Conservation (phyloP, 2,113 vertebrate genomes). For the Upupa epops region DNA sequence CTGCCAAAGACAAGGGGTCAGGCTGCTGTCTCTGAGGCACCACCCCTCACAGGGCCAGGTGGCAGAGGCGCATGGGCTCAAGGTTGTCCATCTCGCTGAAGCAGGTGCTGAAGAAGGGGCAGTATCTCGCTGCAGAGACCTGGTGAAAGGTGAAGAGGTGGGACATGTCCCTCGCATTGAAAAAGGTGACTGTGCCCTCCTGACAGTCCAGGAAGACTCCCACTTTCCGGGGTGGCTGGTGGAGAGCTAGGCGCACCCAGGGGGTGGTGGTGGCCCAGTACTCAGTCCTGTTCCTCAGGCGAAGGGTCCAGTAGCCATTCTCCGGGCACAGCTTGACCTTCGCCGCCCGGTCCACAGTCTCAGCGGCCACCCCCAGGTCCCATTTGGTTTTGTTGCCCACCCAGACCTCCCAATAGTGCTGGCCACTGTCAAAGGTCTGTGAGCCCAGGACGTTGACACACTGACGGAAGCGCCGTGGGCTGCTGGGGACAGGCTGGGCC, state of each 20-base stretch:
- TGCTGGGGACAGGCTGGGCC: neutral
- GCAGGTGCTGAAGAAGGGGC: constrained; percentile 88
- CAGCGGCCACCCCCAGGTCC: constrained; percentile 84
- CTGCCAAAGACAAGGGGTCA: neutral
- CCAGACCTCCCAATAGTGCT: constrained; percentile 87
- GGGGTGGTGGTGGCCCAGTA: constrained; percentile 81
- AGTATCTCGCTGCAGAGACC: constrained; percentile 70
- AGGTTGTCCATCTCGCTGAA: constrained; percentile 71
- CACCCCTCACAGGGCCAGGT: constrained; percentile 55
- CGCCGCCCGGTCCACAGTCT: constrained; percentile 71
- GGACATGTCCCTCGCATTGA: constrained; percentile 78
- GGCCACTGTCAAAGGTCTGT: constrained; percentile 76
- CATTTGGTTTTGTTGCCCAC: constrained; percentile 84
- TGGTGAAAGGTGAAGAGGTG: constrained; percentile 80
- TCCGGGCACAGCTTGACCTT: constrained; percentile 81
- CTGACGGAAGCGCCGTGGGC: constrained; percentile 78
- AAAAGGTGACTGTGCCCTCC: constrained; percentile 79
- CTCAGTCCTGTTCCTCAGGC: constrained; percentile 73
- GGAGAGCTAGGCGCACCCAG: constrained; percentile 74
- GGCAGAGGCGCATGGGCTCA: constrained; percentile 80
- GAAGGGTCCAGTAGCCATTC: constrained; percentile 84
- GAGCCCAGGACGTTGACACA: constrained; percentile 81
- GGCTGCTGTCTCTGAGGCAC: neutral
- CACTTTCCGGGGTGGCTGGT: constrained; percentile 45
- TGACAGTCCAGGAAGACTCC: constrained; percentile 83